phyloP scores from a whole-genome alignment of 2,113 vertebrate species.

The Cyanoliseus patagonus region DNA sequence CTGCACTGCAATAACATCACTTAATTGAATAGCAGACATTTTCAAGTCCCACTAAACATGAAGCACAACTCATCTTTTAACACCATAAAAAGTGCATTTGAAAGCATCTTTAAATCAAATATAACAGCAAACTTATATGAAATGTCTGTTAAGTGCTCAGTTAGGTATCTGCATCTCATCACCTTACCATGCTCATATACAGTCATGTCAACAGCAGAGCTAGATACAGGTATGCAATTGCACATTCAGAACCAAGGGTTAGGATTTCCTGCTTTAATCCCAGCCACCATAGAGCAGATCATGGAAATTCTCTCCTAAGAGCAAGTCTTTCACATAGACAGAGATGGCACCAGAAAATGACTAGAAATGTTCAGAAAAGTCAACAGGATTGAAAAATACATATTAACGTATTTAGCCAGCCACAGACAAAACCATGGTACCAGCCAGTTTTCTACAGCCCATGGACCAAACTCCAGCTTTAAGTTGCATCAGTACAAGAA shows the following conservation, averaged over 20 bases:
- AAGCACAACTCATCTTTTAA: neutral
- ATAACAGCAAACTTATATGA: neutral
- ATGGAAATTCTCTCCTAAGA: neutral
- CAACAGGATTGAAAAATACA: neutral
- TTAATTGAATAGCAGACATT: neutral
- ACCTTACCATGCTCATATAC: neutral
- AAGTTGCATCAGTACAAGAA: neutral
- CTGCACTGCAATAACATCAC: neutral
- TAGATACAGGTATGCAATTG: neutral
- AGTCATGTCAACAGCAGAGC: fast-evolving
- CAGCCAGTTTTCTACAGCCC: neutral
- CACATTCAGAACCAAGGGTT: neutral
- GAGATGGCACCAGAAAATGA: neutral
- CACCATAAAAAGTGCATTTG: neutral
- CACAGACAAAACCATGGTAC: neutral
- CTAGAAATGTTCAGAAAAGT: neutral
- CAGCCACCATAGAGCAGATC: neutral
- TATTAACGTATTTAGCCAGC: neutral
- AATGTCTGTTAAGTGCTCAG: neutral
- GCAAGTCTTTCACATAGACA: neutral
- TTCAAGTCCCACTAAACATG: neutral
- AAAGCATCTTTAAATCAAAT: neutral
- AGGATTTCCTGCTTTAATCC: neutral
- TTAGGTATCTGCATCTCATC: neutral
- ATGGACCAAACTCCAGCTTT: neutral